Base-by-base conservation (phyloP, 2,888 invertebrate species). In the Sceliomorpha sp. region DNA sequence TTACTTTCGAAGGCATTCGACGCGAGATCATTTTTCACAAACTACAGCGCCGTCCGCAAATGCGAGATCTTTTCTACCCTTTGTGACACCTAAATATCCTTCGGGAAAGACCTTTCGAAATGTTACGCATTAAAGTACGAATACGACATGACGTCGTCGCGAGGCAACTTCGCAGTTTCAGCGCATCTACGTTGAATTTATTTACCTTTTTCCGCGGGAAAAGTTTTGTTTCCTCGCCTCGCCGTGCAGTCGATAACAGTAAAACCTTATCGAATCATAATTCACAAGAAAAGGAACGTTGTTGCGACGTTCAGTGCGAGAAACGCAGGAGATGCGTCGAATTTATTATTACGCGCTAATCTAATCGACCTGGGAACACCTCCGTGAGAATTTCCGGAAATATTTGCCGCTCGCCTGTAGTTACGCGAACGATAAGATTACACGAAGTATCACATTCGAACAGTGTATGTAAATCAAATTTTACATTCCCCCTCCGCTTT, bases 61-160 rank as follows among this genome's bases (percentile, higher is more conserved):
- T 36, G 17, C 15, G 10, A 27, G 27, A 32, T 40, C 37, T 47
- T 58, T 47, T 44, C 20, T 31, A 45, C 55, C 32, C 45, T 50
- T 56, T 51, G 56, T 45, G 55, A 50, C 55, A 44, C 45, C 44
- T 39, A 53, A 44, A 45, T 58, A 77, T 80, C 78, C 75, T 75
- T 53, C 58, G 63, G 70, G 72, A 70, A 75, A 77, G 64, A 75
- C 73, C 69, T 60, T 66, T 77, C 72, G 66, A 71, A 75, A 72
- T 77, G 75, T 78, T 73, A 73, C 77, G 71, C 71, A 51, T 60
- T 78, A 76, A 76, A 70, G 55, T 62, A 62, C 48, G 59, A 60
- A 67, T 60, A 51, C 44, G 45, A 62, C 59, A 31, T 8, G 53
- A 32, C 50, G 40, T 62, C 34, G 56, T 58, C 69, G 63, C 51